Base-by-base conservation (phyloP, 2,797 vertebrate species). In the Dipus sagitta region DNA sequence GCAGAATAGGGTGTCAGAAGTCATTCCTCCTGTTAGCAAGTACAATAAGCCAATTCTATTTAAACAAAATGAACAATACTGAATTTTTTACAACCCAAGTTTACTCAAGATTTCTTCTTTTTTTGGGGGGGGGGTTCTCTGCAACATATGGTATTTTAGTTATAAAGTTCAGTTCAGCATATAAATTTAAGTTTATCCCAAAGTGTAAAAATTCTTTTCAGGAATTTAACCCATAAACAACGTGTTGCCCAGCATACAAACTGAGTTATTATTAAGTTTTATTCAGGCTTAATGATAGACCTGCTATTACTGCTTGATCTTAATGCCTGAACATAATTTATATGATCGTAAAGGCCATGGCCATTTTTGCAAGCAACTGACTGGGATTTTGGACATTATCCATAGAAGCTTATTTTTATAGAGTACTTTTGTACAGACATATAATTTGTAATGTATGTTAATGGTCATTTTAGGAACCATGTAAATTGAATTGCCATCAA, bases 401-500 rank as follows among this genome's bases (percentile, higher is more conserved):
- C 86, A 82, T 38, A 75, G 26, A 87, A 87, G 80, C 65, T 58
- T 68, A 42, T 93, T 93, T 91, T 88, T 78, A 92, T 68, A 75
- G 60, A 88, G 24, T 42, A 89, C 84, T 95, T 95, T 58, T 26
- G 74, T 62, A 12, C 0, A 38, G 38, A 85, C 21, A 71, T 68
- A 75, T 60, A 86, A 90, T 89, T 68, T 94, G 34, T 83, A 91
- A 7, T 82, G 52, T 77, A 72, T 76, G 86, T 67, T 86, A 85
- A 58, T 34, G 32, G 14, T 21, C 26, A 84, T 34, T 78, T 76
- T 78, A 65, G 42, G 71, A 30, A 32, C 26, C 26, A 24, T 58
- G 64, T 77, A 92, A 95, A 95, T 93, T 83, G 52, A 94, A 86
- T 1, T 34, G 38, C 47, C 65, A 72, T 70, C n/a, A 91, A 75